Evolutionary conservation across 2,797 vertebrate species (phyloP).

Genomic region (Podarcis siculus): DNA sequence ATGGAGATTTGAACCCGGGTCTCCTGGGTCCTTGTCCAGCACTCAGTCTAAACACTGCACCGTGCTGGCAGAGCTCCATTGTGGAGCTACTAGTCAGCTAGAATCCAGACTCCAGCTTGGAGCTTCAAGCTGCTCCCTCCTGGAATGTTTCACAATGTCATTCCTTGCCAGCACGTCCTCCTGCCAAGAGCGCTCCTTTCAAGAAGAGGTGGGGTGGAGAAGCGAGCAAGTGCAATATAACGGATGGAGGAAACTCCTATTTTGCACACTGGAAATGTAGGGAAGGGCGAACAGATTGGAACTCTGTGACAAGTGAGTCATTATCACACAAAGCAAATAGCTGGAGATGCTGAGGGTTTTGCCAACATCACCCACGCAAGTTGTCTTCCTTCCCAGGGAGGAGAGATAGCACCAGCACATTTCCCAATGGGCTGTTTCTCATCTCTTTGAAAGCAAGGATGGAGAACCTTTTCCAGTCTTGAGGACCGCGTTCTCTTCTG

Average conservation of each 20-base stretch:
- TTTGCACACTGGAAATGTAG: constrained; percentile 43
- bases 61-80: too few relatives aligned
- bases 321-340: constrained; percentile 41
- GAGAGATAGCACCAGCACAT: not conserved
- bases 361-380: not conserved
- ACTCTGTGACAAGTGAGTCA: constrained; percentile 68
- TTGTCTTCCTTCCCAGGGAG: not conserved
- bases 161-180: constrained; percentile 25
- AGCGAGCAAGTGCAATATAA: not conserved
- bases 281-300: constrained; percentile 71
- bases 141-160: constrained; percentile 37
- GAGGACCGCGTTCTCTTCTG: too few relatives aligned
- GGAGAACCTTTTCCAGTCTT: too few relatives aligned
- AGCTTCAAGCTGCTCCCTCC: constrained; percentile 26
- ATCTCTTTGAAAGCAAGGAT: not conserved
- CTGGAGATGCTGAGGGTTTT: not conserved
- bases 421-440: not conserved
- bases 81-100: not conserved
- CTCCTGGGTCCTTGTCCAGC: too few relatives aligned
- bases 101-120: constrained; percentile 6
- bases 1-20: too few relatives aligned
- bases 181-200: constrained; percentile 38
- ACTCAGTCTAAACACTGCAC: too few relatives aligned
- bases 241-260: constrained; percentile 52
- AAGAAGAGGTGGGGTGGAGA: not conserved